A percentile compares a stretch with the other conserved stretches of the same genome.
phyloP scores from a whole-genome alignment of 1,140 invertebrate species.

The Neoseiulus cucumeris region DNA sequence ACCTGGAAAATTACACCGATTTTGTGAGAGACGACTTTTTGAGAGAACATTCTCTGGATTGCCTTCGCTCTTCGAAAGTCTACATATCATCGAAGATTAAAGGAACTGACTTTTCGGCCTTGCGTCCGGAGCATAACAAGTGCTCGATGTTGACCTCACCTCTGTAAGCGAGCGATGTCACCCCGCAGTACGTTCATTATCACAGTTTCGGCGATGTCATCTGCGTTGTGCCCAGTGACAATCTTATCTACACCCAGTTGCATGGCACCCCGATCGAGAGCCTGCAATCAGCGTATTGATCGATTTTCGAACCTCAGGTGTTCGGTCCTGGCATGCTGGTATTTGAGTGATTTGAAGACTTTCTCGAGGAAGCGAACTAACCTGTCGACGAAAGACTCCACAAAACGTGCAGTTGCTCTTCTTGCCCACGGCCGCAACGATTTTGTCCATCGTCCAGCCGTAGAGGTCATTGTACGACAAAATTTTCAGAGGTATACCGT shows the following conservation, averaged over 20 bases:
- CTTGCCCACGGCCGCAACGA: conserved; percentile 76
- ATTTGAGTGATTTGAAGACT: no score
- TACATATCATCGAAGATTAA: no score
- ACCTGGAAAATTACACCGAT: background rate
- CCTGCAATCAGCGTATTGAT: no score
- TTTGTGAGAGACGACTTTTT: background rate
- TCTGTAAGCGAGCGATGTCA: conserved; percentile 73
- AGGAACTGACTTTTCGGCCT: no score
- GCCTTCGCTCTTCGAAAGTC: no score
- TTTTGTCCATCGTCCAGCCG: conserved; percentile 99
- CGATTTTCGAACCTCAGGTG: no score
- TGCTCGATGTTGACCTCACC: conserved; percentile 53
- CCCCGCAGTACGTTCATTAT: conserved; percentile 92
- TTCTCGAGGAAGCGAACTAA: no score
- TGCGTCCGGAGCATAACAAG: no score
- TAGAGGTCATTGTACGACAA: conserved; percentile 95
- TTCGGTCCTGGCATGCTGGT: no score
- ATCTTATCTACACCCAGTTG: conserved; percentile 72
- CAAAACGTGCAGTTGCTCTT: conserved; percentile 99
- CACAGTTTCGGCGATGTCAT: conserved; percentile 97
- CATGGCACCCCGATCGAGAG: conserved; percentile 76
- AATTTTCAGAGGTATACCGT: conserved; percentile 80
- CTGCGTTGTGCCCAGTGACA: conserved; percentile 94
- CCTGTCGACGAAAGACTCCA: conserved; percentile 80
- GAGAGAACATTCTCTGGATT: background rate